Evolutionary conservation across 1,140 invertebrate genomes (phyloP).

Genomic region (Papilio aristodemus): DNA sequence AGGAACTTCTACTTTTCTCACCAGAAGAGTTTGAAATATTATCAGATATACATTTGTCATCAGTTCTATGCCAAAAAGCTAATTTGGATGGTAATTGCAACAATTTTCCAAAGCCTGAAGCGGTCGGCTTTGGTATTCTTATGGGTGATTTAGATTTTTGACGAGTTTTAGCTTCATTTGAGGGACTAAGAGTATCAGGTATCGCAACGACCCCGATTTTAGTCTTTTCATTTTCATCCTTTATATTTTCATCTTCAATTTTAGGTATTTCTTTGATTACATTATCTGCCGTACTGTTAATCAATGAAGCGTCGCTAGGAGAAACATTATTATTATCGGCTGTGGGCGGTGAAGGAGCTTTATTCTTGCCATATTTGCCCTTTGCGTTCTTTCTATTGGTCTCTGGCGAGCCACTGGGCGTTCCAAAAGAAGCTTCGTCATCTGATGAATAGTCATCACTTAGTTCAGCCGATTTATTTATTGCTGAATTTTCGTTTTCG

Average conservation of each 20-base stretch:
- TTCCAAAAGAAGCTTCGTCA: conserved; percentile 75
- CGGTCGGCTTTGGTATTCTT: conserved; percentile 47
- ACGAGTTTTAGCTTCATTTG: conserved; percentile 43
- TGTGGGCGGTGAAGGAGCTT: conserved; percentile 68
- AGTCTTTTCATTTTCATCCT: conserved; percentile 4
- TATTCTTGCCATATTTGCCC: conserved; percentile 75
- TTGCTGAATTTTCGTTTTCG: conserved; percentile 45
- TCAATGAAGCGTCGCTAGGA: not conserved
- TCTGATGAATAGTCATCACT: conserved; percentile 59
- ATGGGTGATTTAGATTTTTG: conserved; percentile 65
- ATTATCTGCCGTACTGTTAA: conserved; percentile 4
- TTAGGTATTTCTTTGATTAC: not conserved
- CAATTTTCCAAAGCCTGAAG: conserved; percentile 66
- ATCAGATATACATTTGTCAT: conserved; percentile 63
- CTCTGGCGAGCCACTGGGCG: conserved; percentile 74
- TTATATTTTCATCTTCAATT: conserved; percentile 16
- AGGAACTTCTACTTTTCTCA: conserved; percentile 56
- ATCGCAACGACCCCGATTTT: not conserved
- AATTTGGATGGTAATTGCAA: conserved; percentile 76
- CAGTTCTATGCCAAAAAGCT: conserved; percentile 74
- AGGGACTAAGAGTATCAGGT: not conserved
- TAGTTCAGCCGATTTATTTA: conserved; percentile 26
- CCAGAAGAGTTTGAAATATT: conserved; percentile 48
- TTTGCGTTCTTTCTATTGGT: conserved; percentile 59
- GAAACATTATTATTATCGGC: conserved; percentile 24